These are phyloP conservation scores for Rhaphigaster nebulosa DNA, from an alignment of 2,888 invertebrate genomes.

Conservation along the genomic window DNA sequence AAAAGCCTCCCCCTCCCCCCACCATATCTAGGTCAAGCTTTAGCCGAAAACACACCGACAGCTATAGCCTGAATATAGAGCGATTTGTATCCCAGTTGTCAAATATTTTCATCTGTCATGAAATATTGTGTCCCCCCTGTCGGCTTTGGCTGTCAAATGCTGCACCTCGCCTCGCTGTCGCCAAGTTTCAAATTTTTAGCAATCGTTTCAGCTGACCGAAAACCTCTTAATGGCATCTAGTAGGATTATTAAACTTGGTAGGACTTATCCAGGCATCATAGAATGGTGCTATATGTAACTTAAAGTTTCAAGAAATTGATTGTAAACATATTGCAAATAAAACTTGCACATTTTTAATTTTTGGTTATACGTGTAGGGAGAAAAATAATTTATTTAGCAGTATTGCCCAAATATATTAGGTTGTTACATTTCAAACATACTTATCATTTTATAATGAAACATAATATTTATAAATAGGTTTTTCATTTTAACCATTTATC, in stretches of 20 bases:
- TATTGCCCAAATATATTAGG: too few relatives aligned
- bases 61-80: not conserved
- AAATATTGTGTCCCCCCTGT: not conserved
- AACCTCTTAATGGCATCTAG: not conserved
- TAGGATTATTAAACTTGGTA: not conserved
- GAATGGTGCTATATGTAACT: too few relatives aligned
- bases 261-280: too few relatives aligned
- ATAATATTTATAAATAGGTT: too few relatives aligned
- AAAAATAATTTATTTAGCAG: too few relatives aligned
- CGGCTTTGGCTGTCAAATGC: constrained; percentile 26
- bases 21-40: constrained; percentile 1
- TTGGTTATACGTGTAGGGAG: too few relatives aligned
- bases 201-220: not conserved
- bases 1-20: not conserved
- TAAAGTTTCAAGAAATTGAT: too few relatives aligned
- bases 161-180: not conserved
- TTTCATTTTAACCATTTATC: too few relatives aligned
- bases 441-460: too few relatives aligned
- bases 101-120: constrained; percentile 16
- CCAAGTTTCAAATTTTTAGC: not conserved
- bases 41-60: constrained; percentile 18
- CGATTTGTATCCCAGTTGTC: constrained; percentile 14
- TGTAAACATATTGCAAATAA: too few relatives aligned
- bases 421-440: too few relatives aligned
- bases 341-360: too few relatives aligned